Percentiles rank a stretch among this genome's conserved stretches.
These are phyloP conservation scores for Casuarius casuarius DNA, from an alignment of 2,113 vertebrate genomes.

Conservation along the genomic window DNA sequence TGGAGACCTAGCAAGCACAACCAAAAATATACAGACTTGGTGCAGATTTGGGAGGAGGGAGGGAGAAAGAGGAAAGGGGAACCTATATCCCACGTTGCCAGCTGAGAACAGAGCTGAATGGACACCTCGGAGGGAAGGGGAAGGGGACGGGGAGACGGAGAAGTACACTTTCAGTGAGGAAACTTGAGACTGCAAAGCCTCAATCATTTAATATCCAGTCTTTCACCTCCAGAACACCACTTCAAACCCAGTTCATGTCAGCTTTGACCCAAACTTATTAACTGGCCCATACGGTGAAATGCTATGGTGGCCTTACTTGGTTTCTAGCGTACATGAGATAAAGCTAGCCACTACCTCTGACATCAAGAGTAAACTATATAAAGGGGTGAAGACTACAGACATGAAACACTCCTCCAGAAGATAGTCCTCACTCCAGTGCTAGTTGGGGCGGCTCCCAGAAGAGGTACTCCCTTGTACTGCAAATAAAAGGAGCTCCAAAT, in stretches of 20 bases:
- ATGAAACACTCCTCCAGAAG: not conserved
- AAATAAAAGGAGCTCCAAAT: not conserved
- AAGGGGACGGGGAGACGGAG: not conserved
- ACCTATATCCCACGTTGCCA: not conserved
- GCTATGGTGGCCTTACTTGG: not conserved
- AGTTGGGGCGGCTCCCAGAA: not conserved
- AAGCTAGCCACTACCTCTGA: not conserved
- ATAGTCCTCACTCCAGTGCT: not conserved
- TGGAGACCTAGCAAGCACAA: not conserved
- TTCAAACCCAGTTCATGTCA: not conserved
- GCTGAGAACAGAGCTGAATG: not conserved
- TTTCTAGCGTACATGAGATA: not conserved
- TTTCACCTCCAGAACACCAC: not conserved
- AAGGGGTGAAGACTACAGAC: not conserved
- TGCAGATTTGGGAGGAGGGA: rapidly evolving
- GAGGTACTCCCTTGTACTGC: not conserved
- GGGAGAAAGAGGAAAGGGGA: not conserved
- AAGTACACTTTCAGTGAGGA: not conserved
- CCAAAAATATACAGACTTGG: rapidly evolving
- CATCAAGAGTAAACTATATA: not conserved
- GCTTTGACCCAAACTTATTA: not conserved
- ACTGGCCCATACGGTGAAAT: not conserved
- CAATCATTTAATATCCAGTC: not conserved
- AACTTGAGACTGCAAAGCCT: not conserved
- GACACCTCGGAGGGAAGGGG: not conserved